phyloP scores from a whole-genome alignment of 2,113 vertebrate species.

The Pagrus major region DNA sequence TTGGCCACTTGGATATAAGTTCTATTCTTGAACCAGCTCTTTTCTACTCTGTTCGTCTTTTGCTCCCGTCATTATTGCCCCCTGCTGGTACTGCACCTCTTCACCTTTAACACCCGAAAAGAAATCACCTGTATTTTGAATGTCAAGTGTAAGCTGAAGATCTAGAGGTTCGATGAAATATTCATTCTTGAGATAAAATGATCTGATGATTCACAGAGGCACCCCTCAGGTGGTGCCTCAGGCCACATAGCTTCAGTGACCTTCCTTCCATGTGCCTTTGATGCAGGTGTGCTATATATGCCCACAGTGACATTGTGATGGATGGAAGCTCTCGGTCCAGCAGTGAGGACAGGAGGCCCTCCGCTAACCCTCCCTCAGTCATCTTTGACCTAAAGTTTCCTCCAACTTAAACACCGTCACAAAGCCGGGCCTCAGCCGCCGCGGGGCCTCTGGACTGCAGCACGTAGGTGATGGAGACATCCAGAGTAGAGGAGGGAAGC shows the following conservation, averaged over 20 bases:
- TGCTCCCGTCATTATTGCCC: no score
- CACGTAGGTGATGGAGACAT: background rate
- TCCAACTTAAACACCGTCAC: slow-evolving; percentile 20
- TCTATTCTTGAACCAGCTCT: no score
- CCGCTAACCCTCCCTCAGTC: background rate
- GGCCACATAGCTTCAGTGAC: background rate
- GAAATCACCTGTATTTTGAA: background rate
- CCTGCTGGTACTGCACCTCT: no score
- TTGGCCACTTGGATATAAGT: no score
- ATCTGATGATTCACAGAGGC: background rate
- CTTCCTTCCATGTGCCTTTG: slow-evolving; percentile 6
- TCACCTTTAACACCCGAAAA: no score
- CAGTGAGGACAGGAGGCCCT: background rate
- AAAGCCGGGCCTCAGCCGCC: background rate
- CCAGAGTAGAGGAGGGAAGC: background rate
- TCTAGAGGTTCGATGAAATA: slow-evolving; percentile 6
- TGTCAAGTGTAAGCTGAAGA: background rate
- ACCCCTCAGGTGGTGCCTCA: background rate
- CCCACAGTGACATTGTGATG: background rate
- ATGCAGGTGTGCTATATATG: slow-evolving; percentile 3
- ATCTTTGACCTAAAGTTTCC: slow-evolving; percentile 11
- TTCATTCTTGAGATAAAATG: background rate
- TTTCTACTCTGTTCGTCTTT: no score
- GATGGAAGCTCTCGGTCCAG: slow-evolving; percentile 4
- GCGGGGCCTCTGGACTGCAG: background rate